Percentiles rank a stretch among this genome's conserved stretches.
phyloP scores from a whole-genome alignment of 2,113 vertebrate genomes.

The Myodes glareolus region DNA sequence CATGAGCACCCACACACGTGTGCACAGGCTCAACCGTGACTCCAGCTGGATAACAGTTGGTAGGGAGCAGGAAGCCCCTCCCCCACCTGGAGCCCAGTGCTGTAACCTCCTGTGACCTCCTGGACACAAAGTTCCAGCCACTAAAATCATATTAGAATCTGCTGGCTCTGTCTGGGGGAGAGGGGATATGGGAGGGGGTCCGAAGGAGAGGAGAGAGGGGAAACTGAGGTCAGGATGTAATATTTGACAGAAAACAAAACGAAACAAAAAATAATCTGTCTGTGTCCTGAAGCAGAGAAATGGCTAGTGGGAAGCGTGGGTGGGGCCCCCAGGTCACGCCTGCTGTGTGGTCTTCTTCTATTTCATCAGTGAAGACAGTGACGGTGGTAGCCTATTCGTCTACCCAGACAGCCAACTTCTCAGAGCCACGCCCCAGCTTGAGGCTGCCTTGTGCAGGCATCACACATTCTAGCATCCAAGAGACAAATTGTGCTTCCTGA shows the following conservation, averaged over 20 bases:
- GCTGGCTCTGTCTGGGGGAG: neutral
- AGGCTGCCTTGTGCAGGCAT: neutral
- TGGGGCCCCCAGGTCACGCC: neutral
- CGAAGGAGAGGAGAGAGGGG: neutral
- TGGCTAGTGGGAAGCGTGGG: accelerated
- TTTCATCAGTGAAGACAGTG: neutral
- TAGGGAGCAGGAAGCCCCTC: neutral
- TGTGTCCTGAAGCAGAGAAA: neutral
- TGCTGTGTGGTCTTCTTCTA: neutral
- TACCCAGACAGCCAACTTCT: too few species aligned
- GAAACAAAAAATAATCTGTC: too few species aligned
- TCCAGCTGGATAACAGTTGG: neutral
- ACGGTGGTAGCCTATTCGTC: accelerated
- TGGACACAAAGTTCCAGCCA: neutral
- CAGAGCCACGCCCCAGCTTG: accelerated
- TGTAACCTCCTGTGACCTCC: neutral
- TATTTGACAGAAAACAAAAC: neutral
- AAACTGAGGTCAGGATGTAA: neutral
- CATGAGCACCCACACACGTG: neutral
- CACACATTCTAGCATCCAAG: accelerated
- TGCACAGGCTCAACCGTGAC: neutral
- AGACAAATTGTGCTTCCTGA: accelerated
- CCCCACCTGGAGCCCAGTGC: neutral
- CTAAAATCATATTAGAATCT: neutral
- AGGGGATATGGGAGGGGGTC: neutral